Percentiles rank a stretch among this genome's conserved stretches.
Conservation (phyloP, 2,797 vertebrate species). For the Semotilus atromaculatus region DNA sequence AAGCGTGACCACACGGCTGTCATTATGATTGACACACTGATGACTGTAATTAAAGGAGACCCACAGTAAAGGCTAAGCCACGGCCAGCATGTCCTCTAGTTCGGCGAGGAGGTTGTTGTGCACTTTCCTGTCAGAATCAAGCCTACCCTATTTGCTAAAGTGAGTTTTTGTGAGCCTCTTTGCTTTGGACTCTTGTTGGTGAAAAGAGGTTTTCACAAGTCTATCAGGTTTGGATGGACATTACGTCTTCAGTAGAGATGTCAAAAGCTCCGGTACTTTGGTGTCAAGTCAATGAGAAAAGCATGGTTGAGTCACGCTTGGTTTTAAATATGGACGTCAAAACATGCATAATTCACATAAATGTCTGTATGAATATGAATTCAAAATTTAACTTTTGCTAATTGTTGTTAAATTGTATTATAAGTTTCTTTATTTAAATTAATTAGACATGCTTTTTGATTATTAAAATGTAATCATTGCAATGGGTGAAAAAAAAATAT, state of each 20-base stretch:
- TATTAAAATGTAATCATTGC: no score
- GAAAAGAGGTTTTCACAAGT: neutral
- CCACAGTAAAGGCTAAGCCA: neutral
- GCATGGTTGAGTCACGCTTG: neutral
- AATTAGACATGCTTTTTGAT: no score
- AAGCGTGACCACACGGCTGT: constrained; percentile 38
- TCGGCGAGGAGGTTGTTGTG: neutral
- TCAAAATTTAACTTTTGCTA: neutral
- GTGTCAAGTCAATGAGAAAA: no score
- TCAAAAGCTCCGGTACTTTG: neutral
- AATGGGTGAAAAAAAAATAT: no score
- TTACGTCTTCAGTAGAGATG: neutral
- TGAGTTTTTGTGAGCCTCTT: neutral
- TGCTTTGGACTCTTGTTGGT: neutral
- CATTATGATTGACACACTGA: constrained; percentile 45
- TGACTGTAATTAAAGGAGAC: constrained; percentile 36
- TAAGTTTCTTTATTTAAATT: no score
- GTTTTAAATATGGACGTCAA: neutral
- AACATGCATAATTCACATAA: neutral
- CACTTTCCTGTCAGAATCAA: constrained; percentile 16
- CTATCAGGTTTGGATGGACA: neutral
- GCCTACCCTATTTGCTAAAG: neutral
- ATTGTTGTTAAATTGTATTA: no score
- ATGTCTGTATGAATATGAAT: neutral
- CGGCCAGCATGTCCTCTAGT: constrained; percentile 1